Conservation (phyloP, 2,888 invertebrate genomes). For the Caenorhabditis uteleia region DNA sequence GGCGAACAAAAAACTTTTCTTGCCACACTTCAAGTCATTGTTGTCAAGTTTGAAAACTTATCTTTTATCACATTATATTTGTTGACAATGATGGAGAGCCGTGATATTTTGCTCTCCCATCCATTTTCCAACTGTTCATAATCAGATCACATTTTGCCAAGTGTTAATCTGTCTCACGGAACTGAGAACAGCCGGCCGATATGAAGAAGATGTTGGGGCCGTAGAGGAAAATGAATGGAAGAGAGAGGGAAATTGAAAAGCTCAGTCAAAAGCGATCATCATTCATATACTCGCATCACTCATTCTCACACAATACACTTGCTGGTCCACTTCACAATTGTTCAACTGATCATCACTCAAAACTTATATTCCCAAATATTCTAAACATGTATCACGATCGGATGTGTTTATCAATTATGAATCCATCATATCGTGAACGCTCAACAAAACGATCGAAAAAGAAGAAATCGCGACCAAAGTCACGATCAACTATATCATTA, state of each 20-base stretch:
- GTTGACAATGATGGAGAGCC: too few species aligned
- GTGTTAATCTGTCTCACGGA: slow-evolving; percentile 30
- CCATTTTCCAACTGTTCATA: slow-evolving; percentile 21
- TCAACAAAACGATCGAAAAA: slow-evolving; percentile 12
- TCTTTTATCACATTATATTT: too few species aligned
- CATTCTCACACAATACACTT: slow-evolving; percentile 42
- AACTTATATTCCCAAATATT: too few species aligned
- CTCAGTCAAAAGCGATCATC: slow-evolving; percentile 19
- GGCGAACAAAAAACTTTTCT: too few species aligned
- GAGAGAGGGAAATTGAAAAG: slow-evolving; percentile 1
- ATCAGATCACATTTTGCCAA: slow-evolving; percentile 28
- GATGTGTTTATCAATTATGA: too few species aligned
- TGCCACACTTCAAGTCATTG: too few species aligned
- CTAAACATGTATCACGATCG: too few species aligned
- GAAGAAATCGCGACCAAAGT: slow-evolving; percentile 8
- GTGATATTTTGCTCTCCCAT: too few species aligned
- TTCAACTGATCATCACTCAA: too few species aligned
- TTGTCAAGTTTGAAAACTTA: too few species aligned
- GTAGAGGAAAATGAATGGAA: slow-evolving; percentile 1
- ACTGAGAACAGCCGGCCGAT: slow-evolving; percentile 29
- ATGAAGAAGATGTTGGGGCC: too few species aligned
- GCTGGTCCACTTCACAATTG: too few species aligned
- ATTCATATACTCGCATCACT: slow-evolving; percentile 40
- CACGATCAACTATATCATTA: slow-evolving; percentile 21
- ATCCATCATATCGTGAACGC: slow-evolving; percentile 27